Evolutionary conservation across 2,888 invertebrate species (phyloP), one percentile per base, ranked within the genome.

Genomic region (Cyrtodaria siliqua): DNA sequence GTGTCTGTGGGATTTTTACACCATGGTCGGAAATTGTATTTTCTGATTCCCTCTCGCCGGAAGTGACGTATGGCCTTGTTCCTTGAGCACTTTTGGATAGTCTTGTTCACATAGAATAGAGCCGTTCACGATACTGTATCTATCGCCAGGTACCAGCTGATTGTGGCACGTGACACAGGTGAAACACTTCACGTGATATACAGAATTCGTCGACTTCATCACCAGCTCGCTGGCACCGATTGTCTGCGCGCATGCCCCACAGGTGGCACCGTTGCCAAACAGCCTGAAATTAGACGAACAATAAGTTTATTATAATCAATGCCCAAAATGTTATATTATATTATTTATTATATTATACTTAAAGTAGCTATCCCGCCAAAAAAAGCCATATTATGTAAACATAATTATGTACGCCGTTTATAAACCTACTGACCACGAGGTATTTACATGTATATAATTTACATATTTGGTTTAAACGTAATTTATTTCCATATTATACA

Each of bases 151-250:
- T 94, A 96, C 95, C 91, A 98, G 96, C 94, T 96, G 96, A 91
- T 96, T 95, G 90, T 96, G 96, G 94, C 98, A 98, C 94, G 97
- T 97, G 94, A 96, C 97, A 95, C 98, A 98, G 89, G 96, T 96
- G 95, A 98, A 98, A 94, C 98, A 98, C 94, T 97, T 97, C 94
- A 97, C 95, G 95, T 98, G 98, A 95, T 97, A 98, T 91, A 97
- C 97, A 94, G 89, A 92, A 55, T 90, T 88, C 95, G 91, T 91
- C 90, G 96, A 96, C 93, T 97, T 95, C 96, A 97, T 97, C 91
- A 98, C 97, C 94, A 97, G 95, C 94, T 98, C 98, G 94, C 96
- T 96, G 91, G 98, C 96, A 66, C 98, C 97, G 94, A 98, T 98
- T 92, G 96, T 96, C 94, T 97, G 97, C 87, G 97, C 96, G 94